Evolutionary conservation across 2,113 vertebrate species (phyloP), one percentile per base, ranked within the genome.

Genomic region (Lophochroa leadbeateri): DNA sequence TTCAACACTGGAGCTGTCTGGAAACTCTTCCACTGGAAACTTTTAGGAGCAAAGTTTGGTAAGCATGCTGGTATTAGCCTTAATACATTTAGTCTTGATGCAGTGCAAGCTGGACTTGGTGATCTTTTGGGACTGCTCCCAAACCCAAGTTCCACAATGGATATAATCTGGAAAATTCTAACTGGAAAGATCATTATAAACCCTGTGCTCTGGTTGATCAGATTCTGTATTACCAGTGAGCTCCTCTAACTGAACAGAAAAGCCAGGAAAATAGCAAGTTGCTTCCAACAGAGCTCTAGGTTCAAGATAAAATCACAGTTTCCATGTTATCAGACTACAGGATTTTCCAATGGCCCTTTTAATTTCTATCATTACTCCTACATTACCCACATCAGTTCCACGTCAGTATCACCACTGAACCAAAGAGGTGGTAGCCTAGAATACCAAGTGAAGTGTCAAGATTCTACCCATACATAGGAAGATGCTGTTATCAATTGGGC

Each of bases 141-240:
- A 41, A 77, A 52, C 7, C 43, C 37, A 18, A 44, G 10, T 70
- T 86, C 55, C 25, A 28, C 33, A 67, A 63, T 10, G 11, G 46
- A 78, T 82, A 27, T 58, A 69, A 63, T 44, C 79, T 46, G 87
- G 53, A 75, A 82, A 94, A 79, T 41, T 61, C 25, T 69, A 65
- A 63, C 37, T 77, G 64, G 53, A 77, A 87, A 67, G 25, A 41
- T 20, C 31, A 72, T 43, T 81, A 67, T 25, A 57, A 72, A 80
- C 11, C 41, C 24, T 50, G 23, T n/a, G 53, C 8, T 67, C 39
- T 50, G 49, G 43, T 1, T 63, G 19, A 76, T 37, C 31, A 63
- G 41, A 44, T 43, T 69, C 15, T 67, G 3, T 58, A 13, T 71
- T 77, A 72, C 24, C 46, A 69, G 58, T 35, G 39, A 82, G 37